Conservation (phyloP, 2,888 invertebrate genomes). For the Limnephilus rhombicus region DNA sequence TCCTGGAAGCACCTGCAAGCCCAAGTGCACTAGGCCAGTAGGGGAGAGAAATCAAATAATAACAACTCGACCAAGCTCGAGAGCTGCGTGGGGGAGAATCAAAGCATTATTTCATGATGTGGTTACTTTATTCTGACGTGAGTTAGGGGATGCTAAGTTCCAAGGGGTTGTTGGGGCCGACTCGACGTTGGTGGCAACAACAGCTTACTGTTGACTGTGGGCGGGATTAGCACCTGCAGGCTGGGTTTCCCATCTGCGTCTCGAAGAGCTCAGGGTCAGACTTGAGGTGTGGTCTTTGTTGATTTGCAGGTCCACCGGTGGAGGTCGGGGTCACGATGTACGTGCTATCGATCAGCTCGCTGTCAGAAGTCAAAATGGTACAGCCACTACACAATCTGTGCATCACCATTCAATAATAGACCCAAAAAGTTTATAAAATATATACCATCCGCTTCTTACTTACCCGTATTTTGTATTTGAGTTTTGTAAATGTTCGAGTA, state of each 20-base stretch:
- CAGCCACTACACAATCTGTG: slow-evolving; percentile 68
- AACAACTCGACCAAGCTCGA: neutral
- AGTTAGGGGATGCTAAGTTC: neutral
- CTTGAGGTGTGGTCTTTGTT: slow-evolving; percentile 67
- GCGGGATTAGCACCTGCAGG: neutral
- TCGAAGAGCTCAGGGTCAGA: slow-evolving; percentile 38
- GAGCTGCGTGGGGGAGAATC: neutral
- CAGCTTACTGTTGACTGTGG: neutral
- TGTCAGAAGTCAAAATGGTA: slow-evolving; percentile 92
- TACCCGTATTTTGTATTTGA: slow-evolving; percentile 52
- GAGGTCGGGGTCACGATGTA: slow-evolving; percentile 90
- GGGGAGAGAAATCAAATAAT: slow-evolving; percentile 14
- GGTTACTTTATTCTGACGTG: slow-evolving; percentile 4
- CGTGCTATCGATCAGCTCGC: slow-evolving; percentile 89
- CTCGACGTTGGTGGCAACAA: neutral
- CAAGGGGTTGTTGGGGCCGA: neutral
- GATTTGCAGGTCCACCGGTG: slow-evolving; percentile 85
- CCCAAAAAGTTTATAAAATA: slow-evolving; percentile 41
- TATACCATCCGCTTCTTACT: slow-evolving; percentile 44
- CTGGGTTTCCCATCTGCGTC: slow-evolving; percentile 7
- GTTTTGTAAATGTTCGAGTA: slow-evolving; percentile 57
- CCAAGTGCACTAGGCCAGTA: slow-evolving; percentile 30
- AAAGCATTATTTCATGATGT: neutral
- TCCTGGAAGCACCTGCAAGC: slow-evolving; percentile 13
- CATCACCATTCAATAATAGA: slow-evolving; percentile 50